phyloP scores from a whole-genome alignment of 2,113 vertebrate species.

The Tychaedon coryphoeus region DNA sequence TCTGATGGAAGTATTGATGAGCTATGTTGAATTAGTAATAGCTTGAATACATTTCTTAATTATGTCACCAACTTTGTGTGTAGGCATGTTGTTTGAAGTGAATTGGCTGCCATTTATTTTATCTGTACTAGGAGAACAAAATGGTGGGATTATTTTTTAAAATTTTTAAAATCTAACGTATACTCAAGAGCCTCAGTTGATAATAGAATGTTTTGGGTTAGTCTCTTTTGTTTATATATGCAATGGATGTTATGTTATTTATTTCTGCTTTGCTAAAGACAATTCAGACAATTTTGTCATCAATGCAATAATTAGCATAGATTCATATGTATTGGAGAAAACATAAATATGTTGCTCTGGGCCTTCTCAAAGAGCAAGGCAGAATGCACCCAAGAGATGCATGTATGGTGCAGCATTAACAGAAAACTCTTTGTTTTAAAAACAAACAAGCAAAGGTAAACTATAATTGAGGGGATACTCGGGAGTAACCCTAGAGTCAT shows the following conservation, averaged over 20 bases:
- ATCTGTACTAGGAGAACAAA: not conserved
- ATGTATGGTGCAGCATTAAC: not conserved
- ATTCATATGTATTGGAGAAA: not conserved
- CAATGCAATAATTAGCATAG: not conserved
- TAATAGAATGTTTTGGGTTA: not conserved
- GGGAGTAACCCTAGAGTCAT: not conserved
- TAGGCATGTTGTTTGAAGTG: conserved; percentile 47
- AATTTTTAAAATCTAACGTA: not conserved
- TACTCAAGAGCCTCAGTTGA: conserved; percentile 5
- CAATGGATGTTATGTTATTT: not conserved
- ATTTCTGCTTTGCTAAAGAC: not conserved
- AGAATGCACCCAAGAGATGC: not conserved
- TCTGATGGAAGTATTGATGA: conserved; percentile 69
- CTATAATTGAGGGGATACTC: not conserved
- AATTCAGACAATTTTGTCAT: conserved; percentile 35
- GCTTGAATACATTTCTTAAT: conserved; percentile 76
- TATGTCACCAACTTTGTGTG: conserved; percentile 50
- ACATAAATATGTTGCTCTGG: not conserved
- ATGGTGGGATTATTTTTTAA: not conserved
- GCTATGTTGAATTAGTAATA: conserved; percentile 78
- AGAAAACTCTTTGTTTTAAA: not conserved
- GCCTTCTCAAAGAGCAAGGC: not conserved
- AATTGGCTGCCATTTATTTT: conserved; percentile 62
- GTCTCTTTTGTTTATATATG: not conserved
- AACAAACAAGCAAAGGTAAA: not conserved